Percentiles rank a stretch among this genome's conserved stretches.
Conservation (phyloP, 1,140 invertebrate genomes). For the Cydia splendana region DNA sequence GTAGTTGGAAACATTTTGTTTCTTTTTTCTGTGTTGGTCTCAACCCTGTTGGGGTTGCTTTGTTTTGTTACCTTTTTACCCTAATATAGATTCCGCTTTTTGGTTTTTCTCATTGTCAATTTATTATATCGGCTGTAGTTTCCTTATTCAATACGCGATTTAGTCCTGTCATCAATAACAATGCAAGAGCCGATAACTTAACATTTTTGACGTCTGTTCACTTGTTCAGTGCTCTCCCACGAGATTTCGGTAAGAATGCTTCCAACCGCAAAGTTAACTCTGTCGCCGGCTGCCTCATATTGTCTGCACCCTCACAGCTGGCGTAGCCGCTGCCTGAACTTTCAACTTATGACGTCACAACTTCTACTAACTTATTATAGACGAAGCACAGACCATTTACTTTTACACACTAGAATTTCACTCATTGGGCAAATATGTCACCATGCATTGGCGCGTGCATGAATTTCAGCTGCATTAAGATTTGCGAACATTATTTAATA, state of each 20-base stretch:
- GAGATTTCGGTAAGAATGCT: conserved; percentile 39
- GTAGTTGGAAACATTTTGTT: conserved; percentile 2
- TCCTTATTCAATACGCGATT: too few species aligned
- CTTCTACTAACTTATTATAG: not conserved
- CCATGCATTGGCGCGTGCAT: too few species aligned
- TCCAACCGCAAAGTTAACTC: conserved; percentile 52
- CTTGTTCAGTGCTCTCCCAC: conserved; percentile 44
- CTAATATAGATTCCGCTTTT: too few species aligned
- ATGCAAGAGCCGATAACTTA: not conserved
- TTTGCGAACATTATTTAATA: too few species aligned
- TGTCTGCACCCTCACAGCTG: conserved; percentile 47
- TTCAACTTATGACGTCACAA: not conserved
- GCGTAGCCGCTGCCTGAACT: conserved; percentile 46
- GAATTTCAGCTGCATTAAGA: too few species aligned
- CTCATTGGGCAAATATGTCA: too few species aligned
- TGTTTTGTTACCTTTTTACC: not conserved
- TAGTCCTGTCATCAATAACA: too few species aligned
- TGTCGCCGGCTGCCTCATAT: conserved; percentile 42
- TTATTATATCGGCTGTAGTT: too few species aligned
- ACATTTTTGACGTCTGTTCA: not conserved
- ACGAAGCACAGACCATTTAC: conserved; percentile 38
- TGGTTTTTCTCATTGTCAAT: too few species aligned
- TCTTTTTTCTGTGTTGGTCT: not conserved
- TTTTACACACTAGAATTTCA: not conserved
- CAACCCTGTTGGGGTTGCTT: not conserved